phyloP scores from a whole-genome alignment of 2,113 vertebrate species.

The Myrmecophaga tridactyla region DNA sequence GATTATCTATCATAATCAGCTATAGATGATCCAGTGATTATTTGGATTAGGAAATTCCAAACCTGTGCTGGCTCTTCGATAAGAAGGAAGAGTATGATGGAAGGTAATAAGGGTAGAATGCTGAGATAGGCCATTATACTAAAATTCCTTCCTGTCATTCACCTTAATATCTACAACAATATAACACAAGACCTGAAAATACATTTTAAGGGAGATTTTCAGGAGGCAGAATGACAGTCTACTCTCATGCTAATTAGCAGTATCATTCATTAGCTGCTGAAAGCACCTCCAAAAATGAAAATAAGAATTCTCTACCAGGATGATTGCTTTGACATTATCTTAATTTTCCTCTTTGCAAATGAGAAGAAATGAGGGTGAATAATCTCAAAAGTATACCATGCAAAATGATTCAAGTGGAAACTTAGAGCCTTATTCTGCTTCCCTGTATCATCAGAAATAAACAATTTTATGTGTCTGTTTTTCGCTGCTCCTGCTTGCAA shows the following conservation, averaged over 20 bases:
- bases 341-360: conserved; percentile 40
- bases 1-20: background rate
- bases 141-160: background rate
- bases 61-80: background rate
- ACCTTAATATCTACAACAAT: background rate
- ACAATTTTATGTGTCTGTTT: conserved; percentile 32
- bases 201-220: conserved; percentile 20
- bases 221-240: conserved; percentile 15
- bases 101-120: background rate
- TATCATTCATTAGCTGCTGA: conserved; percentile 33
- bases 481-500: background rate
- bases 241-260: conserved; percentile 31
- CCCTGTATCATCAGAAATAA: conserved; percentile 17
- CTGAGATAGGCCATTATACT: background rate
- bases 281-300: conserved; percentile 39
- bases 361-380: conserved; percentile 7
- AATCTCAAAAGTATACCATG: conserved; percentile 48
- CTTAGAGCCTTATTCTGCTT: conserved; percentile 49
- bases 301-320: conserved; percentile 20
- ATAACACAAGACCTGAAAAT: conserved; percentile 1
- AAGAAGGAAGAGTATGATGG: background rate
- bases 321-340: conserved; percentile 52
- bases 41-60: background rate
- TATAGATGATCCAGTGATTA: too few species aligned
- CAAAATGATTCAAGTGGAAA: conserved; percentile 25